Percentiles rank a stretch among this genome's conserved stretches.
These are phyloP conservation scores for Tetrax tetrax DNA, from an alignment of 2,113 vertebrate species.

Conservation along the genomic window DNA sequence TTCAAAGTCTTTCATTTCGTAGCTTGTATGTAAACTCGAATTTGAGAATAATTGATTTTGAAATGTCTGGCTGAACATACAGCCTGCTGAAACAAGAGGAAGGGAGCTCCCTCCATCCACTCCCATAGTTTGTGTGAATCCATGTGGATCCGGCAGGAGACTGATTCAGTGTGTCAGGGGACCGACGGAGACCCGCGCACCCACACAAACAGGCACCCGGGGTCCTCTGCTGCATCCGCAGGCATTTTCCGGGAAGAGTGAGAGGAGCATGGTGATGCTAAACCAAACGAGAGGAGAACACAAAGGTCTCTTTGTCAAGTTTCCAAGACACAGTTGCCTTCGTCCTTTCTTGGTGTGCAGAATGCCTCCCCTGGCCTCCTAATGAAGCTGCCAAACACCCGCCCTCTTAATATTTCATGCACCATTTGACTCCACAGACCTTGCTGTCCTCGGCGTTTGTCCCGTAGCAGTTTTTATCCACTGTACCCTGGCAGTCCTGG, in stretches of 20 bases:
- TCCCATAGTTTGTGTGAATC: slow-evolving; percentile 50
- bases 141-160: slow-evolving; percentile 39
- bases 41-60: slow-evolving; percentile 52
- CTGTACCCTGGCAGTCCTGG: not conserved
- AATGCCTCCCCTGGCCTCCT: slow-evolving; percentile 14
- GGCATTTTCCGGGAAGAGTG: slow-evolving; percentile 9
- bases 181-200: not conserved
- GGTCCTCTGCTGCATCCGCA: not conserved
- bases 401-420: slow-evolving; percentile 6
- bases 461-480: not conserved
- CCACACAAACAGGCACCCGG: slow-evolving; percentile 25
- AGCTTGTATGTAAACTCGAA: not conserved
- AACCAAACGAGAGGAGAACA: slow-evolving; percentile 24
- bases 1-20: not conserved
- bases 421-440: not conserved
- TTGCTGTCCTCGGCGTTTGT: not conserved
- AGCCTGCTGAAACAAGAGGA: slow-evolving; percentile 6
- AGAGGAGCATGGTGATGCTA: not conserved
- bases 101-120: not conserved
- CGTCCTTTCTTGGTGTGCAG: slow-evolving; percentile 37
- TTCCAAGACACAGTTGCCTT: slow-evolving; percentile 53
- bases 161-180: slow-evolving; percentile 32
- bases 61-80: slow-evolving; percentile 12
- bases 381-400: slow-evolving; percentile 31
- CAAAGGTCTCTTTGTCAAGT: slow-evolving; percentile 50